Conservation (phyloP, 1,140 invertebrate species). For the Dufourea novaeangliae region DNA sequence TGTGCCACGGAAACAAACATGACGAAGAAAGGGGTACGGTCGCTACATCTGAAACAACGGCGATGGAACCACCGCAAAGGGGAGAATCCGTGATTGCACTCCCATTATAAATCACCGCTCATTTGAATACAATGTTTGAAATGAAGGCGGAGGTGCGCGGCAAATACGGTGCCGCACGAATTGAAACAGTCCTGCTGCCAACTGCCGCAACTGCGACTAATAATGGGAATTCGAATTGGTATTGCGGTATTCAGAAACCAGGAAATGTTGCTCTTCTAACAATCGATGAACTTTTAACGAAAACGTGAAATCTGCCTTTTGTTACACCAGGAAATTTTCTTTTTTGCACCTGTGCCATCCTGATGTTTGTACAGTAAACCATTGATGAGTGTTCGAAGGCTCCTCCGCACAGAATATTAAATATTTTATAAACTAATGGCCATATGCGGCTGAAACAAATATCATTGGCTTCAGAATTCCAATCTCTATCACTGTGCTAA, state of each 20-base stretch:
- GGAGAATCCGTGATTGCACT: background rate
- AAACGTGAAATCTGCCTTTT: background rate
- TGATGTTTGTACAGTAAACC: no score
- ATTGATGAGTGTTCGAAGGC: no score
- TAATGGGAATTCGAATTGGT: constrained; percentile 1
- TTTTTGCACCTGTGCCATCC: no score
- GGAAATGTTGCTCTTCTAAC: background rate
- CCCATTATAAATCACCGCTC: background rate
- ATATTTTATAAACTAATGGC: no score
- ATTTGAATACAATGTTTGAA: background rate
- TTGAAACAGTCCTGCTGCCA: background rate
- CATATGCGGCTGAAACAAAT: no score
- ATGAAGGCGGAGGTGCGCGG: background rate
- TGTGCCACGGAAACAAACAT: no score
- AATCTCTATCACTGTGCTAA: no score
- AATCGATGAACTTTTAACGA: background rate
- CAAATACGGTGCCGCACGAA: background rate
- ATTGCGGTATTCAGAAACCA: background rate
- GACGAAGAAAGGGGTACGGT: background rate
- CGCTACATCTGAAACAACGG: background rate
- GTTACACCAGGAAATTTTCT: no score
- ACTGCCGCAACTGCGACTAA: background rate
- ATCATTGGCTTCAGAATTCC: no score
- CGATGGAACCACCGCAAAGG: background rate
- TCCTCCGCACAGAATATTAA: no score